Evolutionary conservation across 2,113 vertebrate genomes (phyloP).

Genomic region (Holacanthus passer): DNA sequence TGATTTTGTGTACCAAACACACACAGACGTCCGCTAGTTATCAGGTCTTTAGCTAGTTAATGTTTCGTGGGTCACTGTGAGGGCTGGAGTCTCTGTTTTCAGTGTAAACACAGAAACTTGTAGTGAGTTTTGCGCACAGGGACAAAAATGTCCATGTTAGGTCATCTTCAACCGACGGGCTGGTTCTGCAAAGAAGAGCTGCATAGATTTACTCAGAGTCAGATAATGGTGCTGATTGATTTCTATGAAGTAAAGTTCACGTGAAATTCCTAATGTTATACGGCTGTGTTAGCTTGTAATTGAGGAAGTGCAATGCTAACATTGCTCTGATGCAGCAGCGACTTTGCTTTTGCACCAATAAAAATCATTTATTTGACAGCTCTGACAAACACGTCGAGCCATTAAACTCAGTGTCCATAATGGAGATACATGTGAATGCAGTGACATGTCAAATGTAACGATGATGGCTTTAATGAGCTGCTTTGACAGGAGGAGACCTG

Average conservation of each 20-base stretch:
- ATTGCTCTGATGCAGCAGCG: not conserved
- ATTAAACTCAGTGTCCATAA: not conserved
- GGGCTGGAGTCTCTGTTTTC: not conserved
- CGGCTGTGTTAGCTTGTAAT: not conserved
- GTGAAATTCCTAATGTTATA: fast-evolving
- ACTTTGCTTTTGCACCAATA: not conserved
- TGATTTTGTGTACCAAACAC: not conserved
- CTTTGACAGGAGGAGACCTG: not conserved
- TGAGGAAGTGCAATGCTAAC: slow-evolving; percentile 21
- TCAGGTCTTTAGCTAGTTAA: fast-evolving
- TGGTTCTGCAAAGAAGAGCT: not conserved
- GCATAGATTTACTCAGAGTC: not conserved
- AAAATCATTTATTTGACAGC: no score
- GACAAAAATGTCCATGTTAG: slow-evolving; percentile 56
- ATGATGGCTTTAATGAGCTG: not conserved
- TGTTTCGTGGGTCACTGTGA: not conserved
- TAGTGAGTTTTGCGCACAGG: not conserved
- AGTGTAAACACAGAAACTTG: slow-evolving; percentile 21
- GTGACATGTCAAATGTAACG: not conserved
- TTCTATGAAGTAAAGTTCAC: not conserved
- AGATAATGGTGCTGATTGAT: fast-evolving
- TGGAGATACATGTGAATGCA: no score
- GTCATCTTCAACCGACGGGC: slow-evolving; percentile 37
- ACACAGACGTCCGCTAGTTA: not conserved
- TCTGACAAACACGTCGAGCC: not conserved